A percentile compares a stretch with the other conserved stretches of the same genome.
These are phyloP conservation scores for Rostratula benghalensis DNA, from an alignment of 2,113 vertebrate species.

Conservation along the genomic window DNA sequence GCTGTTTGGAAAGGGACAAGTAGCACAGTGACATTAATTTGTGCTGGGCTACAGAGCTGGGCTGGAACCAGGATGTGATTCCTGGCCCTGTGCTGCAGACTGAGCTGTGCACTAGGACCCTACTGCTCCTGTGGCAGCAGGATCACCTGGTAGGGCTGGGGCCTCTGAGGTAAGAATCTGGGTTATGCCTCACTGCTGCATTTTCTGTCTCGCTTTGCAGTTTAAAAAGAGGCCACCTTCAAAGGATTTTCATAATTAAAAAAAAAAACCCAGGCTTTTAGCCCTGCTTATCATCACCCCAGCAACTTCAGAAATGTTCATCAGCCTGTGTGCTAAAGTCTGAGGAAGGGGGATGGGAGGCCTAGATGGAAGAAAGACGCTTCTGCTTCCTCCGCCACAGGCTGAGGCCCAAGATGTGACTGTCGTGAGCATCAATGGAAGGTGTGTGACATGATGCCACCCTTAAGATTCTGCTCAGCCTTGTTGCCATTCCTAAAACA, in stretches of 20 bases:
- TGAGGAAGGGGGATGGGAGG: constrained; percentile 11
- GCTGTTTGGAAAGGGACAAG: neutral
- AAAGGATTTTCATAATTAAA: constrained; percentile 56
- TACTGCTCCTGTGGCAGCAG: neutral
- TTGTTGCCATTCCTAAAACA: neutral
- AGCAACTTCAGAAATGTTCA: constrained; percentile 15
- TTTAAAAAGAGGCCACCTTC: constrained; percentile 64
- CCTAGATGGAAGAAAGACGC: neutral
- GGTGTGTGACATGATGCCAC: neutral
- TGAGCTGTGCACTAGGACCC: neutral
- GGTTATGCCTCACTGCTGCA: constrained; percentile 42
- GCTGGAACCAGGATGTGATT: neutral
- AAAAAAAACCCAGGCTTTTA: neutral
- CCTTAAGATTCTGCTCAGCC: neutral
- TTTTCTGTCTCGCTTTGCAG: constrained; percentile 35
- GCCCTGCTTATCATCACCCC: constrained; percentile 40
- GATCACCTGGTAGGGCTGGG: neutral
- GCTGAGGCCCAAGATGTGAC: neutral
- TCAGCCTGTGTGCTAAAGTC: neutral
- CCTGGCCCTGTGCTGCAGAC: neutral
- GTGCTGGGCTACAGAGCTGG: neutral
- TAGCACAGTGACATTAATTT: neutral
- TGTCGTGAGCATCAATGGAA: neutral
- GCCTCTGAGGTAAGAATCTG: constrained; percentile 12
- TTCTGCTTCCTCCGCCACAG: neutral